Percentiles rank a stretch among this genome's conserved stretches.
These are phyloP conservation scores for Hypena proboscidalis DNA, from an alignment of 2,888 invertebrate species.

Conservation along the genomic window DNA sequence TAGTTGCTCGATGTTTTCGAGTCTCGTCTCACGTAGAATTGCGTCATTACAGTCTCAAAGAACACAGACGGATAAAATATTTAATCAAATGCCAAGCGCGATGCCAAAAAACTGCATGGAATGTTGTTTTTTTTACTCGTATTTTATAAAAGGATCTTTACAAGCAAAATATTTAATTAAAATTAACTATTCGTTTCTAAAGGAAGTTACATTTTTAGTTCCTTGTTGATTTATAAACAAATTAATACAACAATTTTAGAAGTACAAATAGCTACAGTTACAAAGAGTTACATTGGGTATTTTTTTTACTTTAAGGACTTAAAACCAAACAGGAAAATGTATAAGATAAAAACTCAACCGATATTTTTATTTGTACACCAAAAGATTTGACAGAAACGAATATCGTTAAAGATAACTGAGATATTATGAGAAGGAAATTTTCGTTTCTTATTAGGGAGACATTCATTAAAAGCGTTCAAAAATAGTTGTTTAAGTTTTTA, in stretches of 20 bases:
- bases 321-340: constrained; percentile 1
- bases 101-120: constrained; percentile 69
- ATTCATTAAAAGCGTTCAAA: neutral
- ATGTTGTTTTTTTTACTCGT: constrained; percentile 68
- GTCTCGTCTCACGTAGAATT: constrained; percentile 58
- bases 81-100: constrained; percentile 54
- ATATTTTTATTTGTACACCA: constrained; percentile 10
- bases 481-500: constrained; percentile 1
- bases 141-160: constrained; percentile 16
- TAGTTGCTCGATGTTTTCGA: constrained; percentile 21
- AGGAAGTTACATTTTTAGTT: no score
- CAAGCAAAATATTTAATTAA: no score
- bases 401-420: constrained; percentile 6
- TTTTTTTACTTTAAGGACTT: no score
- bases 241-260: no score
- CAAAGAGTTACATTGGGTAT: no score
- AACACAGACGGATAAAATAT: constrained; percentile 54
- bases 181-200: no score
- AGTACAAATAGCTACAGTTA: no score
- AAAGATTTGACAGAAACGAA: constrained; percentile 10
- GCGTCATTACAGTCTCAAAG: constrained; percentile 57
- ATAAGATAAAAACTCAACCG: constrained; percentile 2
- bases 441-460: neutral
- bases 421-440: neutral
- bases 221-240: no score